Percentiles rank a stretch among this genome's conserved stretches.
Evolutionary conservation across 2,113 vertebrate species (phyloP).

Genomic region (Deroptyus accipitrinus): DNA sequence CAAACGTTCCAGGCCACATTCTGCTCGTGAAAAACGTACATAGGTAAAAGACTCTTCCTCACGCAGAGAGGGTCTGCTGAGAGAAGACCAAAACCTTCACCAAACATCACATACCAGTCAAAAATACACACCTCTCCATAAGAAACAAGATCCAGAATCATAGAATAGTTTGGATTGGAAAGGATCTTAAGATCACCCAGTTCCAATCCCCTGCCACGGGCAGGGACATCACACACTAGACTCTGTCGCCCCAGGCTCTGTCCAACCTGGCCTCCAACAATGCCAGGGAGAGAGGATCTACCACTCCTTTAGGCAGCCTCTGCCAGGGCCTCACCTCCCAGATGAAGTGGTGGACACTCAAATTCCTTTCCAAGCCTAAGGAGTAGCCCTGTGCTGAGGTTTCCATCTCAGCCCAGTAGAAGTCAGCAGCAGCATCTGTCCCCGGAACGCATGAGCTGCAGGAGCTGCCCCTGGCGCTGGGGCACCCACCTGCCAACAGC

Average conservation of each 20-base stretch:
- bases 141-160: not conserved
- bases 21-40: not conserved
- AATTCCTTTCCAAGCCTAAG: not conserved
- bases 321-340: not conserved
- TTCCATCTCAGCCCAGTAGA: not conserved
- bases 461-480: not conserved
- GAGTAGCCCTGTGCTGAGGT: not conserved
- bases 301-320: not conserved
- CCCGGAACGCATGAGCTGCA: not conserved
- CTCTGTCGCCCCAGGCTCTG: not conserved
- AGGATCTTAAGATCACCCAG: not conserved
- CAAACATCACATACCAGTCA: not conserved
- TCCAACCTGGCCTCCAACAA: not conserved
- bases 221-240: not conserved
- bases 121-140: not conserved
- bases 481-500: not conserved
- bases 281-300: not conserved
- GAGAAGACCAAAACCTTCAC: not conserved
- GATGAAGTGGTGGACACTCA: not conserved
- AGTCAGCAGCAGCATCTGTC: not conserved
- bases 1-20: not conserved
- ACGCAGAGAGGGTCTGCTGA: not conserved
- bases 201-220: not conserved
- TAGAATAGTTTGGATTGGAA: not conserved
- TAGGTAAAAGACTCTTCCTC: not conserved